phyloP scores from a whole-genome alignment of 2,888 invertebrate species.

The Dascillus cervinus region DNA sequence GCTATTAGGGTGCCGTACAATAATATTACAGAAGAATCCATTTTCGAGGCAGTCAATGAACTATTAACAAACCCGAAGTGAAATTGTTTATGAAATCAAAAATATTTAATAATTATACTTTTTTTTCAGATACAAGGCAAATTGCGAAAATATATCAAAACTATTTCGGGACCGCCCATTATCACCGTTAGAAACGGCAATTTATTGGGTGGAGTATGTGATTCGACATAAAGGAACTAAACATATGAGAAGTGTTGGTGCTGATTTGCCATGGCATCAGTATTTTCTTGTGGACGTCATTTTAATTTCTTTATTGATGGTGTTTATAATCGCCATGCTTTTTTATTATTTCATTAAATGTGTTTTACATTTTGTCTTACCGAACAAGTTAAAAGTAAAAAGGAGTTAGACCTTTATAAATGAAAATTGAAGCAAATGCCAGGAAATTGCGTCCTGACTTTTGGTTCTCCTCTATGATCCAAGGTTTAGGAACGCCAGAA shows the following conservation, averaged over 20 bases:
- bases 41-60: background rate
- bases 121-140: constrained; percentile 45
- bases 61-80: background rate
- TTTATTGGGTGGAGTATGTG: constrained; percentile 60
- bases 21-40: constrained; percentile 20
- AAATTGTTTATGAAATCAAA: background rate
- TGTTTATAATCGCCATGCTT: no score
- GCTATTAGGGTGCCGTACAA: constrained; percentile 34
- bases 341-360: no score
- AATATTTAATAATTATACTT: no score
- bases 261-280: constrained; percentile 44
- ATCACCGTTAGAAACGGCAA: constrained; percentile 51
- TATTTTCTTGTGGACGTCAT: constrained; percentile 8
- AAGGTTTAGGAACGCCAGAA: no score
- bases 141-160: constrained; percentile 43
- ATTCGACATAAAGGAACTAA: constrained; percentile 50
- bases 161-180: constrained; percentile 52
- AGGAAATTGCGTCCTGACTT: no score
- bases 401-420: no score
- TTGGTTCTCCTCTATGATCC: no score
- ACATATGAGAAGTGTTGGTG: constrained; percentile 46
- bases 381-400: no score
- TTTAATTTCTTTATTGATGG: background rate
- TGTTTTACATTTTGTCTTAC: no score
- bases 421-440: no score